A percentile compares a stretch with the other conserved stretches of the same genome.
phyloP scores from a whole-genome alignment of 2,888 invertebrate genomes.

The Spicauda simplicius region DNA sequence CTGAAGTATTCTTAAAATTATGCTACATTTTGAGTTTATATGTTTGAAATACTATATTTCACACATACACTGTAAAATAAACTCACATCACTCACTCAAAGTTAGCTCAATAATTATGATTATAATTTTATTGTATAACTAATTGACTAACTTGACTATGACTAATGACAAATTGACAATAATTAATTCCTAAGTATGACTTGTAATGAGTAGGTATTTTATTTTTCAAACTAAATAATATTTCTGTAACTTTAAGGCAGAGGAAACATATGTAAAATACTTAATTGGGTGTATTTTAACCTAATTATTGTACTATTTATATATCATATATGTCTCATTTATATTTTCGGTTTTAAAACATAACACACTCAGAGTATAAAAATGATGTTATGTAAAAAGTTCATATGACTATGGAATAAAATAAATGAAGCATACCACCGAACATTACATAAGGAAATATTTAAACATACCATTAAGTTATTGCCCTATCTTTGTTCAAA shows the following conservation, averaged over 20 bases:
- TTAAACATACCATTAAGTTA: neutral
- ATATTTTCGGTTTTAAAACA: no score
- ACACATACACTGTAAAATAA: no score
- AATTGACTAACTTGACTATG: neutral
- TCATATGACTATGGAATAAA: neutral
- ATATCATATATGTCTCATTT: no score
- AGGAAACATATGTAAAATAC: neutral
- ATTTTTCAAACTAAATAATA: neutral
- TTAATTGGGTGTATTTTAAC: no score
- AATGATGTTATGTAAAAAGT: neutral
- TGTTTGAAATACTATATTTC: no score
- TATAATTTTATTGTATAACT: no score
- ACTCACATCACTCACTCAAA: no score
- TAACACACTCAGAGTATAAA: neutral
- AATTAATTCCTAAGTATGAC: neutral
- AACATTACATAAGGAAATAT: conserved; percentile 2
- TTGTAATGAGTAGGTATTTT: neutral
- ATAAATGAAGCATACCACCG: conserved; percentile 29
- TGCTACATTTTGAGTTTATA: no score
- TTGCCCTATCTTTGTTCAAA: neutral
- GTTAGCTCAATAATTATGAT: no score
- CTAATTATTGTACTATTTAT: no score
- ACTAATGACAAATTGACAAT: neutral
- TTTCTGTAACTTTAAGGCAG: neutral
- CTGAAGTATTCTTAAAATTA: no score